Evolutionary conservation across 2,888 invertebrate genomes (phyloP), one percentile per base, ranked within the genome.

Genomic region (Pristionchus japonicus): DNA sequence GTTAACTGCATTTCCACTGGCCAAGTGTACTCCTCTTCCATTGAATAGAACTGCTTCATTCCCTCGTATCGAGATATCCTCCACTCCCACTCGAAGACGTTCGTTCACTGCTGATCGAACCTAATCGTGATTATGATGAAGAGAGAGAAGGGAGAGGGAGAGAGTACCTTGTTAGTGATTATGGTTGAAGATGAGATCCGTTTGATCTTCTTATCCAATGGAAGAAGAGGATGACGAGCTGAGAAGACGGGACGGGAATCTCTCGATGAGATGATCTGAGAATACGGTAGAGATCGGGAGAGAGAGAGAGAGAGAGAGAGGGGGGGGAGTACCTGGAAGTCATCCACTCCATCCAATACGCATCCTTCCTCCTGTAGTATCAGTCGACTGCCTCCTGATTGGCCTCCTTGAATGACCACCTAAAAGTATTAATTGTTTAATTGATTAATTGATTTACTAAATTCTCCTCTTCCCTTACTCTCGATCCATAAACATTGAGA

Each of bases 1-100:
- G n/a, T 88, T 87, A 80, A 94, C 88, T 17, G 89, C 77, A 13
- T 92, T 93, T 20, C 89, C 83, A 57, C 91, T 92, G 23, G 89
- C 90, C 27, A 91, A 89, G 34, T 91, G 89, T 52, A 93, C 87
- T 64, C 89, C 89, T 34, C 90, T 89, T 9, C 91, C 91, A 52
- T 94, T 93, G n/a, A 93, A 89, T 23, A 91, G 88, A 23, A 94
- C 91, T 64, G 92, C 92, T 88, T 94, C 93, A 89, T 94, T 94
- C 7, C 94, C 94, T 57, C 94, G 91, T 37, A 94, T 34, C 27
- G 90, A 90, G 13, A 92, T 89, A 89, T 93, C 92, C n/a, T 93
- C 91, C 1, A 90, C 92, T 57, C 88, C 87, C 15, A 94, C 90
- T 70, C 91, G 89, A 40, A 94, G 89, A 17, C 89, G 82, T 57